These are phyloP conservation scores for Catostylus mosaicus DNA, from an alignment of 30 jellyfish, hydroid and myxozoan species.

Conservation along the genomic window DNA sequence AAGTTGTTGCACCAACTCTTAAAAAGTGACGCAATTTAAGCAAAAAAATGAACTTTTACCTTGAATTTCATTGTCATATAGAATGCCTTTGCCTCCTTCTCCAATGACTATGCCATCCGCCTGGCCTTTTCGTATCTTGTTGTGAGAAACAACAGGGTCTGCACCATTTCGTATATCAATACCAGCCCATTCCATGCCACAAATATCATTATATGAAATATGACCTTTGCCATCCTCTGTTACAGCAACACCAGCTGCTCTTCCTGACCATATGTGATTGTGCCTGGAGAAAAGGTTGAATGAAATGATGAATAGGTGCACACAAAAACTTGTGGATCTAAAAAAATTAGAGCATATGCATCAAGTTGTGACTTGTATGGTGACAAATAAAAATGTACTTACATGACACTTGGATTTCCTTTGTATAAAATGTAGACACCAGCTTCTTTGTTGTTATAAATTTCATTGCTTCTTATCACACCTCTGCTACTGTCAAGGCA, in stretches of 20 bases:
- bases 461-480: conserved; percentile 76
- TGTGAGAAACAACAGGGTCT: conserved; percentile 90
- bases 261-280: conserved; percentile 81
- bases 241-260: conserved; percentile 91
- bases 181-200: conserved; percentile 97
- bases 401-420: conserved; percentile 88
- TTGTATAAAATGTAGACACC: conserved; percentile 82
- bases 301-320: not conserved
- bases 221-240: conserved; percentile 94
- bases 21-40: too few relatives aligned
- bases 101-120: conserved; percentile 93
- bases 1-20: too few relatives aligned
- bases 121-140: conserved; percentile 79
- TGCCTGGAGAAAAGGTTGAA: conserved; percentile 28
- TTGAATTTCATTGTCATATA: conserved; percentile 80
- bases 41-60: too few relatives aligned
- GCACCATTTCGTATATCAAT: conserved; percentile 96
- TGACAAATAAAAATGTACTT: conserved; percentile 14
- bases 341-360: not conserved
- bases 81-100: conserved; percentile 82
- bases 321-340: not conserved
- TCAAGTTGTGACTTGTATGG: not conserved
- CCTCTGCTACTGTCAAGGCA: conserved; percentile 88
- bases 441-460: conserved; percentile 86
- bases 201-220: conserved; percentile 73